Conservation (phyloP, 2,888 invertebrate genomes). For the Lasius fuliginosus region DNA sequence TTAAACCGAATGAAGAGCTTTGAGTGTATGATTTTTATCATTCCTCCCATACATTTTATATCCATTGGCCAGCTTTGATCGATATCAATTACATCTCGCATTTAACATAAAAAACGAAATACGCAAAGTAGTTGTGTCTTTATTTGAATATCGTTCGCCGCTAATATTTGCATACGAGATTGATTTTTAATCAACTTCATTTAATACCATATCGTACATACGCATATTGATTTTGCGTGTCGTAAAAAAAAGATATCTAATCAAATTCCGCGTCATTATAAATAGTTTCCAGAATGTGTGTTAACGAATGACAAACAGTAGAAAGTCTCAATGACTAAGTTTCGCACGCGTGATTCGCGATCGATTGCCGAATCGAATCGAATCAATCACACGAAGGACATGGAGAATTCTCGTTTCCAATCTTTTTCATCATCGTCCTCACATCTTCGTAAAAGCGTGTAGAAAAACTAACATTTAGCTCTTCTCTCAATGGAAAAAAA, state of each 20-base stretch:
- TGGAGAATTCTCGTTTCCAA: neutral
- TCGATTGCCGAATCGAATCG: constrained; percentile 56
- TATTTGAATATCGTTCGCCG: constrained; percentile 4
- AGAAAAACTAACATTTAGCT: too few species aligned
- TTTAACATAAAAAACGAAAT: neutral
- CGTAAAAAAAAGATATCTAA: neutral
- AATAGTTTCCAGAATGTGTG: neutral
- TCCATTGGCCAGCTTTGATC: neutral
- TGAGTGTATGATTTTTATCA: neutral
- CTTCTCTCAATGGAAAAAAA: too few species aligned
- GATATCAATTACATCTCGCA: neutral
- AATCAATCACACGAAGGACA: neutral
- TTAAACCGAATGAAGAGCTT: constrained; percentile 3
- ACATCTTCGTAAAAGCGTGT: neutral
- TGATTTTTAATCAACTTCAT: neutral
- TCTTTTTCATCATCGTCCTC: neutral
- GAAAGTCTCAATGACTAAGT: constrained; percentile 12
- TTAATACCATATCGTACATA: neutral
- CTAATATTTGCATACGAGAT: constrained; percentile 18
- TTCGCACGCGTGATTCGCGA: constrained; percentile 16
- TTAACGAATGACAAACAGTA: constrained; percentile 17
- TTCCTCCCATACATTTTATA: neutral
- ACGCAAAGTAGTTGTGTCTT: neutral
- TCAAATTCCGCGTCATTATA: neutral
- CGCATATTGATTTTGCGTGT: neutral